Conservation (phyloP, 1,140 invertebrate species). For the Drosophila leontia region DNA sequence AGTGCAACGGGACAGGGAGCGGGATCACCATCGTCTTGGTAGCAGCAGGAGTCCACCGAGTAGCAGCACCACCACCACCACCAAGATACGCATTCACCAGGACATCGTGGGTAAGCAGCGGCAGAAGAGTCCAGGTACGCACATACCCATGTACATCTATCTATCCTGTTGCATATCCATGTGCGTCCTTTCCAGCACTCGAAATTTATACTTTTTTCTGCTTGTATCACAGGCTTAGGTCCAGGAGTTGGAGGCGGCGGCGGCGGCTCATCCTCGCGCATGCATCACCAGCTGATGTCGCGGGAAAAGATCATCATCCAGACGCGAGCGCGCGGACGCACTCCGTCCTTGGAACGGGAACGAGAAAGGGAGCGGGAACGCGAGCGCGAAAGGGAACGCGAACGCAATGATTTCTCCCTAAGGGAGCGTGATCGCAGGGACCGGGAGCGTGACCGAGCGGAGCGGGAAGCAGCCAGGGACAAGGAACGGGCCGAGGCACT, state of each 20-base stretch:
- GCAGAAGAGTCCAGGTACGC: slow-evolving; percentile 68
- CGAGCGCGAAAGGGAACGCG: slow-evolving; percentile 85
- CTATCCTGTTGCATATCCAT: background rate
- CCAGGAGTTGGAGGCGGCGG: slow-evolving; percentile 25
- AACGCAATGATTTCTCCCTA: slow-evolving; percentile 81
- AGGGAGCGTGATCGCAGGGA: slow-evolving; percentile 81
- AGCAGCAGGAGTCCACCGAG: slow-evolving; percentile 72
- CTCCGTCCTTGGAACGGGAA: slow-evolving; percentile 73
- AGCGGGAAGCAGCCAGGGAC: slow-evolving; percentile 86
- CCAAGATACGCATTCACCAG: slow-evolving; percentile 81
- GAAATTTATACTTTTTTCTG: background rate
- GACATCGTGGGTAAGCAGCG: slow-evolving; percentile 76
- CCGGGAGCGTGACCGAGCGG: slow-evolving; percentile 64
- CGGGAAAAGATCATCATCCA: slow-evolving; percentile 83
- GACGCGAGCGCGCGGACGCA: slow-evolving; percentile 72
- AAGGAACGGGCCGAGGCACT: slow-evolving; percentile 87
- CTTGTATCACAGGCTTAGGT: background rate
- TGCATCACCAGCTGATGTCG: slow-evolving; percentile 79
- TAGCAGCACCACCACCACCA: slow-evolving; percentile 71
- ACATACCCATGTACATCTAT: no score
- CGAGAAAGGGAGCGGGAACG: slow-evolving; percentile 65
- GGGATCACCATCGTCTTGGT: slow-evolving; percentile 74
- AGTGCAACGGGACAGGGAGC: slow-evolving; percentile 70
- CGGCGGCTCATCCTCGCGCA: slow-evolving; percentile 59
- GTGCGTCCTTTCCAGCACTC: background rate